Evolutionary conservation across 2,888 invertebrate species (phyloP), one percentile per base, ranked within the genome.

Genomic region (Sylvicola fuscatus): DNA sequence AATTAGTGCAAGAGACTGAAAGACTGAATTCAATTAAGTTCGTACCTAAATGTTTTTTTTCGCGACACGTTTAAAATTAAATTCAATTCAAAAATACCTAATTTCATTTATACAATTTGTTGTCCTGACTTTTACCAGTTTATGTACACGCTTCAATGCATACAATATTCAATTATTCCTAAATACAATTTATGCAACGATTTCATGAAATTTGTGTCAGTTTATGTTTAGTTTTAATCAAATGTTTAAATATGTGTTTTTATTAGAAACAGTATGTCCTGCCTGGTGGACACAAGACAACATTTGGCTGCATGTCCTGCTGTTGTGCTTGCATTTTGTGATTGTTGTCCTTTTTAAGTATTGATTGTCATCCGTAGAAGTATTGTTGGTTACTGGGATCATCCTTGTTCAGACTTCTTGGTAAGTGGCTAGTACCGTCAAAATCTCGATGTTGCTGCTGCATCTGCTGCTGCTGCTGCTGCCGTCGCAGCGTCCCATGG

Each of bases 361-460:
- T 46, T 42, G 54, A 52, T 43, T 57, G 57, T 57, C 57, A 58
- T 52, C 57, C 57, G 38, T 54, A 56, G 43, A 51, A 55, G 36
- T 54, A 55, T 42, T 54, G 54, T 27, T 44, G 37, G 38, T 41
- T 41, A 28, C 45, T 44, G 8, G 40, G 37, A 21, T 41, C 42
- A 28, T 41, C 41, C 32, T 43, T 44, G 33, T 39, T 44, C 14
- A 46, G 15, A 14, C 39, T 43, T 6, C 57, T 45, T 13, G 57
- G 56, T 41, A 56, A n/a, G n/a, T 29, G n/a, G 6, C n/a, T 47
- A 3, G 55, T 52, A 41, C 51, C 48, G 38, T 56, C 54, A 37
- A 0, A 40, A 38, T 14, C 48, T 40, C 35, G 44, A 43, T 32
- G 44, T 42, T 29, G 37, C 39, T 30, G 45, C 15, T 53, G 52